phyloP scores from a whole-genome alignment of 2,797 vertebrate genomes.

The Notolabrus celidotus region DNA sequence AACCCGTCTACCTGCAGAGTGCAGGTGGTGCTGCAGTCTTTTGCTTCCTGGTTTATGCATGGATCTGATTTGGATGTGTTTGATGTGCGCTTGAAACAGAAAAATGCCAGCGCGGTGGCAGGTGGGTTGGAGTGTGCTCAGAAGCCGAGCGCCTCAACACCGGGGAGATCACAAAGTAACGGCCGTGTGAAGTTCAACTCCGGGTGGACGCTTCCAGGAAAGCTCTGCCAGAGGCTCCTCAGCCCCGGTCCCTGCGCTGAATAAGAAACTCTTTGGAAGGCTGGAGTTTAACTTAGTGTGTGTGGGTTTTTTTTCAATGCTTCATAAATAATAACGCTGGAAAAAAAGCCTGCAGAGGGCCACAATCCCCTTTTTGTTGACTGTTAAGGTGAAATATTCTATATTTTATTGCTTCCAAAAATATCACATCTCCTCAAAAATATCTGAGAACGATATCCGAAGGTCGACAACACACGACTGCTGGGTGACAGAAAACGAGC shows the following conservation, averaged over 20 bases:
- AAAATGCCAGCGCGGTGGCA: constrained; percentile 71
- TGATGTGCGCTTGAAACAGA: constrained; percentile 76
- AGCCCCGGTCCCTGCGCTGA: constrained; percentile 38
- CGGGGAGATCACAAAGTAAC: constrained; percentile 59
- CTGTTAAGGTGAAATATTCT: constrained; percentile 4
- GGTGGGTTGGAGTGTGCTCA: constrained; percentile 81
- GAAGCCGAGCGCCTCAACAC: constrained; percentile 64
- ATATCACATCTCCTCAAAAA: constrained; percentile 18
- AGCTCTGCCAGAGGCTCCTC: constrained; percentile 63
- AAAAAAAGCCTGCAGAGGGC: constrained; percentile 5
- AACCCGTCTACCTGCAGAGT: constrained; percentile 72
- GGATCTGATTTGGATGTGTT: constrained; percentile 74
- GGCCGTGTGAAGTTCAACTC: constrained; percentile 72
- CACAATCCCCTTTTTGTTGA: constrained; percentile 17
- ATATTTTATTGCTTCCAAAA: constrained; percentile 15
- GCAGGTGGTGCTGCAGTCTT: constrained; percentile 74
- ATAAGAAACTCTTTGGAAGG: constrained; percentile 52
- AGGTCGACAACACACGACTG: constrained; percentile 39
- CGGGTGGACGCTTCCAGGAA: constrained; percentile 64
- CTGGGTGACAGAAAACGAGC: constrained; percentile 48
- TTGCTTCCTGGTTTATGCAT: constrained; percentile 49
- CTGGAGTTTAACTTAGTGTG: constrained; percentile 21
- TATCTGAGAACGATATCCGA: too few relatives aligned
- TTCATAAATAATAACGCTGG: constrained; percentile 40
- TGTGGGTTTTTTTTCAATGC: constrained; percentile 33